Conservation (phyloP, 2,888 invertebrate genomes). For the Latrodectus elegans region DNA sequence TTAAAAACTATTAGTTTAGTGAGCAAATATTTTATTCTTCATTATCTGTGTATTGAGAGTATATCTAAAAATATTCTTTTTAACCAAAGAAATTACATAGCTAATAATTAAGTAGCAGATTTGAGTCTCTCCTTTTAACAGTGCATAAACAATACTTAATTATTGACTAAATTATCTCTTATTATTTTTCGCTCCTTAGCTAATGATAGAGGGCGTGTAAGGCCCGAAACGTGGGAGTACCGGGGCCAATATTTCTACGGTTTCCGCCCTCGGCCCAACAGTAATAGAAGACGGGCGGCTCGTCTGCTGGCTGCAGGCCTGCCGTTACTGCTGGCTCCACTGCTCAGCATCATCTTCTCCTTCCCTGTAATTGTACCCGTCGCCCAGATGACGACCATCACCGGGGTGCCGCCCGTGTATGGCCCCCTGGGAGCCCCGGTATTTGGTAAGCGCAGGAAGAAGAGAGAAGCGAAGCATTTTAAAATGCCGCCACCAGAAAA, state of each 20-base stretch:
- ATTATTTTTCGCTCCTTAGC: conserved; percentile 3
- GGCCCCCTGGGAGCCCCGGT: background rate
- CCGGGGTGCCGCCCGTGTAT: background rate
- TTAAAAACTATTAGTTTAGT: no score
- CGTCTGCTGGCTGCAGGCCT: conserved; percentile 64
- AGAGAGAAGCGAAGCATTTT: background rate
- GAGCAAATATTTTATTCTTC: no score
- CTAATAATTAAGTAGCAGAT: no score
- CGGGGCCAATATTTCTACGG: conserved; percentile 71
- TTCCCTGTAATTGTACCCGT: conserved; percentile 64
- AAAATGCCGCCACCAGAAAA: conserved; percentile 3
- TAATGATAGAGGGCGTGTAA: conserved; percentile 38
- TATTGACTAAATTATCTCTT: no score
- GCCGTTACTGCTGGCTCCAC: conserved; percentile 62
- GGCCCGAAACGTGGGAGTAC: conserved; percentile 71
- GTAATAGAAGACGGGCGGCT: conserved; percentile 23
- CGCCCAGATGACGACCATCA: conserved; percentile 33
- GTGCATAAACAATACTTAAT: no score
- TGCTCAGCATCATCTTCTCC: conserved; percentile 66
- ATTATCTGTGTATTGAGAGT: no score
- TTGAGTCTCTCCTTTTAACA: no score
- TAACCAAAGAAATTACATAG: no score
- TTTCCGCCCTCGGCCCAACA: conserved; percentile 48
- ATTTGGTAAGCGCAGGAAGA: background rate
- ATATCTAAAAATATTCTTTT: no score